These are phyloP conservation scores for Dermochelys coriacea DNA, from an alignment of 2,797 vertebrate species.

Conservation along the genomic window DNA sequence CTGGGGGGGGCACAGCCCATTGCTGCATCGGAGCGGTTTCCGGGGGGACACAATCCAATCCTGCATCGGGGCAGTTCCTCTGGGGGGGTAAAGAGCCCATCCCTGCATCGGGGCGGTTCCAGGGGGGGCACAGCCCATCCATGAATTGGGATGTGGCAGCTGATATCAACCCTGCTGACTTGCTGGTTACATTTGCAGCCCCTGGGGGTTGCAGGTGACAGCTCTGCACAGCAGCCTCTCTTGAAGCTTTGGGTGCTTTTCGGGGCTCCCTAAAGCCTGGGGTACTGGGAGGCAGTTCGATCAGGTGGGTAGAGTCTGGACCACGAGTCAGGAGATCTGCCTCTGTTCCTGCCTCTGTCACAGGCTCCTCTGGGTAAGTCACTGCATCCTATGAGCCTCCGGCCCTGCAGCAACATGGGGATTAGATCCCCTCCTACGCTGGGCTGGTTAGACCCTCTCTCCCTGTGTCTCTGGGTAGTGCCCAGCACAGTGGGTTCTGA, in stretches of 20 bases:
- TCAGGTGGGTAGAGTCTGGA: neutral
- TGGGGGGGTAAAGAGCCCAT: too few species aligned
- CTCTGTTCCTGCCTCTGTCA: rapidly evolving
- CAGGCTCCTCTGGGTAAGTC: neutral
- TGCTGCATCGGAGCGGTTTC: too few species aligned
- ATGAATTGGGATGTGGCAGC: neutral
- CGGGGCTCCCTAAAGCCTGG: rapidly evolving
- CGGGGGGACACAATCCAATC: too few species aligned
- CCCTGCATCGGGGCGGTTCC: too few species aligned
- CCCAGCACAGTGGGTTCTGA: neutral
- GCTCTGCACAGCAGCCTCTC: neutral
- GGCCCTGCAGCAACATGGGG: neutral
- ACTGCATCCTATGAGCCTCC: neutral
- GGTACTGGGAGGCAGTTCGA: neutral
- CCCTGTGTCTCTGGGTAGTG: neutral
- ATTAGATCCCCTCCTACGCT: neutral
- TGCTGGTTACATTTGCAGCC: neutral
- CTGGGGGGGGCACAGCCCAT: too few species aligned
- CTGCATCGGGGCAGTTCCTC: too few species aligned
- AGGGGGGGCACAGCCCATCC: too few species aligned
- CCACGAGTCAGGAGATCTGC: neutral
- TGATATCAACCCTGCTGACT: neutral
- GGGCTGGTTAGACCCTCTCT: neutral
- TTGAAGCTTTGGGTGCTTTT: neutral
- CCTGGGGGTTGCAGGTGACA: neutral